Evolutionary conservation across 2,113 vertebrate genomes (phyloP), one percentile per base, ranked within the genome.

Genomic region (Pterophyllum scalare): DNA sequence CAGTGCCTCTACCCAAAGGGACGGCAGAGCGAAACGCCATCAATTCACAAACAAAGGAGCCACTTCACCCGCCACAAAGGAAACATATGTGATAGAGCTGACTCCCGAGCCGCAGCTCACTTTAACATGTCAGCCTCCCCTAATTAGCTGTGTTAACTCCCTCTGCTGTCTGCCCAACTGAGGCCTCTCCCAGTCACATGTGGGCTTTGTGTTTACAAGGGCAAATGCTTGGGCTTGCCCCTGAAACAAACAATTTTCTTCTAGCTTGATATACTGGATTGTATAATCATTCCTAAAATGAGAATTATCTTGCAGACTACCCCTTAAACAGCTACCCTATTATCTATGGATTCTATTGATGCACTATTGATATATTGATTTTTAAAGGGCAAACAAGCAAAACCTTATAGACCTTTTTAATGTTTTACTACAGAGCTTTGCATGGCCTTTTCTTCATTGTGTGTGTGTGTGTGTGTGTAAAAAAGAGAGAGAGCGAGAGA

Each of bases 31-130:
- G 95, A 96, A 95, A 96, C 95, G 91, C 95, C 94, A 96, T 96
- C 95, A 96, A 96, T 96, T 96, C 95, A 92, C 94, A 95, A 96
- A 96, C 95, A 96, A 96, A 96, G 95, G 93, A 94, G 90, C 92
- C 94, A 94, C 94, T 95, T 96, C 93, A 94, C 87, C 89, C 94
- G 74, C 93, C 93, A 94, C 94, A 93, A 94, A 95, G 94, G 94
- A 93, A 96, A 95, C 96, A 96, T 95, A 96, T 96, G 95, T 94
- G 94, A 89, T 92, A 81, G 95, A 94, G 93, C 93, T 61, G 91
- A 93, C 91, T 93, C 89, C 92, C 74, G 83, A 94, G 94, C 93
- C 85, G 93, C 94, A 70, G 94, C 93, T 95, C 94, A 93, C 94
- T 95, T 95, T 94, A 96, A 96, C 95, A 94, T 95, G 95, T 96